Evolutionary conservation across 2,113 vertebrate genomes (phyloP), one percentile per base, ranked within the genome.

Genomic region (Glareola pratincola): DNA sequence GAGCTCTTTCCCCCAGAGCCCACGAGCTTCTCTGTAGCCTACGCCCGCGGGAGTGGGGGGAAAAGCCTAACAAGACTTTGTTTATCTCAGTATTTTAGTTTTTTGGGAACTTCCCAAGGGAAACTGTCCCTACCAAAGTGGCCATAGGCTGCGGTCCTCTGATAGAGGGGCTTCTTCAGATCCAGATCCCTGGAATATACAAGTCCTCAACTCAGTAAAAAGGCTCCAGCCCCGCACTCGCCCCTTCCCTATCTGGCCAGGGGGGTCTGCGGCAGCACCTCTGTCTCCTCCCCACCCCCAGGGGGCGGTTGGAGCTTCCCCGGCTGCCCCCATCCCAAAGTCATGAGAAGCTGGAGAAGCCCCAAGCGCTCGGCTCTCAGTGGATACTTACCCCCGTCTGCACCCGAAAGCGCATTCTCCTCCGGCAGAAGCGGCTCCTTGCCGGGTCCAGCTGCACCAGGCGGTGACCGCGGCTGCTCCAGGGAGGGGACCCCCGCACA

Each of bases 121-220:
- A 99, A 99, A 97, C 98, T 98, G 98, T 99, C 99, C 98, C 99
- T 99, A 98, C 99, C 99, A 98, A 99, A 99, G 98, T 99, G 99
- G 98, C 99, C 99, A 97, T 99, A 99, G 97, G 99, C 99, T 96
- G 99, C 99, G 19, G 99, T 99, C 99, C 98, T 99, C 99, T 99
- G 99, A 99, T 99, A 99, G 97, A 99, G 98, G 97, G 99, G 99
- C 96, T 99, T 99, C 99, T 99, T 99, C 99, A 99, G 99, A 98
- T 99, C 99, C 99, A 99, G 98, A 97, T 99, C 99, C 99, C 99
- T 99, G 98, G 98, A 99, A 99, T 99, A 99, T 98, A 99, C 98
- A 99, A 98, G 98, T 98, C 97, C 97, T 27, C 97, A 64, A 98
- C 98, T 99, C 98, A 99, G 98, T 98, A 98, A 83, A 67, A 92